phyloP scores from a whole-genome alignment of 2,888 invertebrate genomes.

The Epirrhoe tristata region DNA sequence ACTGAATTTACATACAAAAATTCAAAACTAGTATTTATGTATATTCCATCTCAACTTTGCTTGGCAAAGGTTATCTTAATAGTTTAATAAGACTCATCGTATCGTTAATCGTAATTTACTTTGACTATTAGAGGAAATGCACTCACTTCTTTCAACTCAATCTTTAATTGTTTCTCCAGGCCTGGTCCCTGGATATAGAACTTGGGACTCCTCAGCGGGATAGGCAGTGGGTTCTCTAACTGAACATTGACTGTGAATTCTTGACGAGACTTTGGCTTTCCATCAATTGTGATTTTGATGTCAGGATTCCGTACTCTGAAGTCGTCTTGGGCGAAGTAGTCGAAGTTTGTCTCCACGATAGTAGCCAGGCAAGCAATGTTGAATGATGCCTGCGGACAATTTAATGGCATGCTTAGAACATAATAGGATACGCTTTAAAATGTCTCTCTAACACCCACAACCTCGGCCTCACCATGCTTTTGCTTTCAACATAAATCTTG shows the following conservation, averaged over 20 bases:
- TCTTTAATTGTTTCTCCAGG: slow-evolving; percentile 89
- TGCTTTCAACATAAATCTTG: neutral
- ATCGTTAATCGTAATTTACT: no score
- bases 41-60: no score
- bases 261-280: slow-evolving; percentile 80
- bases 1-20: no score
- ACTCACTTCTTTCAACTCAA: slow-evolving; percentile 87
- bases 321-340: slow-evolving; percentile 95
- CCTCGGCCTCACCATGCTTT: neutral
- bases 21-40: no score
- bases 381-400: slow-evolving; percentile 87
- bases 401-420: neutral
- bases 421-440: no score
- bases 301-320: slow-evolving; percentile 96
- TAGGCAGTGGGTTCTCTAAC: slow-evolving; percentile 93
- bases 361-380: slow-evolving; percentile 92
- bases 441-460: no score
- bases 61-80: no score
- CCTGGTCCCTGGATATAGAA: slow-evolving; percentile 94
- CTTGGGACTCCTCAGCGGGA: slow-evolving; percentile 90
- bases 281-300: slow-evolving; percentile 90
- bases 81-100: no score
- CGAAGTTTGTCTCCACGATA: slow-evolving; percentile 92
- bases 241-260: slow-evolving; percentile 87
- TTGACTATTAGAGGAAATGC: neutral